Conservation (phyloP, 2,113 vertebrate species). For the Cyanoramphus novaezelandiae region DNA sequence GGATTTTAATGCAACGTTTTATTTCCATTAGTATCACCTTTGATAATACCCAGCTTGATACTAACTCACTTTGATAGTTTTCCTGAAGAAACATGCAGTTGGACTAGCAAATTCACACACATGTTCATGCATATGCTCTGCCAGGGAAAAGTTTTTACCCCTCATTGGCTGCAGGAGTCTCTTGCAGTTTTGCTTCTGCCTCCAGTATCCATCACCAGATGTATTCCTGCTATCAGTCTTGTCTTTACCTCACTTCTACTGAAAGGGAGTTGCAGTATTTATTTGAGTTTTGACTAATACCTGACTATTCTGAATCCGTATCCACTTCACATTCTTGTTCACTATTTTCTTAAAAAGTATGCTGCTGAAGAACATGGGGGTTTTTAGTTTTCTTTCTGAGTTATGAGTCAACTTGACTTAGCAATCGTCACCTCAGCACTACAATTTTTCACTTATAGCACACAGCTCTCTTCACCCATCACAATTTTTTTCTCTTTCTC, state of each 20-base stretch:
- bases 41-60: background rate
- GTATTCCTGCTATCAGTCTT: background rate
- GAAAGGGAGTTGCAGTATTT: background rate
- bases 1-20: background rate
- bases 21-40: background rate
- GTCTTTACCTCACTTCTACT: background rate
- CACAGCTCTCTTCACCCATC: background rate
- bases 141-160: background rate
- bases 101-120: background rate
- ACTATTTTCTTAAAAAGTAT: background rate
- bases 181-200: background rate
- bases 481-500: background rate
- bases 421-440: conserved; percentile 19
- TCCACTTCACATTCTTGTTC: background rate
- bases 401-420: conserved; percentile 13
- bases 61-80: background rate
- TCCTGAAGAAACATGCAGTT: background rate
- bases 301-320: background rate
- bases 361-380: background rate
- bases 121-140: background rate
- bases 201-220: background rate
- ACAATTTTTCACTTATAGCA: background rate
- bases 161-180: background rate
- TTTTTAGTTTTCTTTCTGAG: background rate
- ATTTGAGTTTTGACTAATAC: background rate